Evolutionary conservation across 1,140 invertebrate genomes (phyloP).

Genomic region (Aphidius ervi): DNA sequence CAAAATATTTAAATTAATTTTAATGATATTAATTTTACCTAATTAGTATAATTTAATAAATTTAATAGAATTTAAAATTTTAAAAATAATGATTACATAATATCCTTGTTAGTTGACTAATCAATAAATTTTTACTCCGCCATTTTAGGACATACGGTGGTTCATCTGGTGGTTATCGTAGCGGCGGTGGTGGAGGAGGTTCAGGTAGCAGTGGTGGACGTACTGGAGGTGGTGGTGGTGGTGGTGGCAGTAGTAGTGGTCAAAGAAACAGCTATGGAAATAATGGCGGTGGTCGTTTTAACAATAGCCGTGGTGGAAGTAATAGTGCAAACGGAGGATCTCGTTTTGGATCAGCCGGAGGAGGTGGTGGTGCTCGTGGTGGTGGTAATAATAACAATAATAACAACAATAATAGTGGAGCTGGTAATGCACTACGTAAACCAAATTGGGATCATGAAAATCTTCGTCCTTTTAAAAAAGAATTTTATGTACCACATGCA

Average conservation of each 20-base stretch:
- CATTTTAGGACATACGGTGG: constrained; percentile 43
- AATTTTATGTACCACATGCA: constrained; percentile 86
- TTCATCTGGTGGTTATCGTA: constrained; percentile 37
- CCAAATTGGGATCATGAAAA: constrained; percentile 76
- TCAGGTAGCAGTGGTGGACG: constrained; percentile 8
- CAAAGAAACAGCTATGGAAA: constrained; percentile 25
- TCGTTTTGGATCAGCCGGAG: constrained; percentile 38
- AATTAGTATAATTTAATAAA: no score
- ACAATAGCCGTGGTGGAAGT: constrained; percentile 38
- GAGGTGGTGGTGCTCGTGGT: constrained; percentile 40
- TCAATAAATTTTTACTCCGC: no score
- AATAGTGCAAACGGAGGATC: constrained; percentile 29
- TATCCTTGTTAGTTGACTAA: not conserved
- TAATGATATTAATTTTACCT: no score
- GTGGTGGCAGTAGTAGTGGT: constrained; percentile 19
- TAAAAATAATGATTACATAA: no score
- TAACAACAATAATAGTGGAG: constrained; percentile 41
- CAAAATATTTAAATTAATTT: no score
- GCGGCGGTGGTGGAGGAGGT: constrained; percentile 9
- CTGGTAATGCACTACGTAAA: constrained; percentile 66
- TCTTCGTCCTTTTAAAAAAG: constrained; percentile 86
- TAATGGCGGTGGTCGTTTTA: constrained; percentile 34
- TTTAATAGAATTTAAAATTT: no score
- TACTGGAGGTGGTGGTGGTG: constrained; percentile 8
- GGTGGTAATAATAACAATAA: constrained; percentile 33